Percentiles rank a stretch among this genome's conserved stretches.
phyloP scores from a whole-genome alignment of 2,888 invertebrate genomes.

The Oasisia sp. region DNA sequence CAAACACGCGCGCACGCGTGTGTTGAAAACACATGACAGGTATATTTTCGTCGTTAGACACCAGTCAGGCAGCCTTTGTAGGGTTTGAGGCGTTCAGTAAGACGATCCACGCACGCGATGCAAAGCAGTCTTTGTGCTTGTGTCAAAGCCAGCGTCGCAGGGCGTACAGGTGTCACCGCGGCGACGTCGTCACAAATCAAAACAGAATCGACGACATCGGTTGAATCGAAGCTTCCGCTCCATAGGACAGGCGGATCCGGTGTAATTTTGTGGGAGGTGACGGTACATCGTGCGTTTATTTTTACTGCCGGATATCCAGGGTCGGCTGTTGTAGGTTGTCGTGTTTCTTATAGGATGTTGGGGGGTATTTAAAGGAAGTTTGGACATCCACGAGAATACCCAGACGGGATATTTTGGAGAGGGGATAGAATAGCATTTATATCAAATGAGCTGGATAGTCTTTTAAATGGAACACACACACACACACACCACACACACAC shows the following conservation, averaged over 20 bases:
- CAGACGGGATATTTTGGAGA: background rate
- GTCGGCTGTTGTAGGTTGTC: background rate
- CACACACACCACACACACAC: too few relatives aligned
- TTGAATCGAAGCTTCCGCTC: background rate
- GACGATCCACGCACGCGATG: background rate
- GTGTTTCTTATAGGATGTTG: background rate
- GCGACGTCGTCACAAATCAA: background rate
- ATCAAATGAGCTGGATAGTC: background rate
- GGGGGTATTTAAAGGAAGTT: background rate
- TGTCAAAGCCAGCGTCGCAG: background rate
- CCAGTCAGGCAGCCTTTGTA: background rate
- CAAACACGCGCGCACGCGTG: background rate
- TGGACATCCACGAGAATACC: background rate
- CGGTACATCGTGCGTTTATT: background rate
- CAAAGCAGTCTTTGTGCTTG: background rate
- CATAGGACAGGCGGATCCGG: background rate
- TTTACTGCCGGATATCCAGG: slow-evolving; percentile 9
- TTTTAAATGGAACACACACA: background rate
- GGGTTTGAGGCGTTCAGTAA: background rate
- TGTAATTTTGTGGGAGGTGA: background rate
- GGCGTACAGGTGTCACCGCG: background rate
- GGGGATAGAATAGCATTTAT: background rate
- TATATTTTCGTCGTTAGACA: background rate
- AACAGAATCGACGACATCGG: background rate
- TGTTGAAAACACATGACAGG: slow-evolving; percentile 2